These are phyloP conservation scores for Drosophila kanapiae DNA, from an alignment of 1,140 invertebrate genomes.

Conservation along the genomic window DNA sequence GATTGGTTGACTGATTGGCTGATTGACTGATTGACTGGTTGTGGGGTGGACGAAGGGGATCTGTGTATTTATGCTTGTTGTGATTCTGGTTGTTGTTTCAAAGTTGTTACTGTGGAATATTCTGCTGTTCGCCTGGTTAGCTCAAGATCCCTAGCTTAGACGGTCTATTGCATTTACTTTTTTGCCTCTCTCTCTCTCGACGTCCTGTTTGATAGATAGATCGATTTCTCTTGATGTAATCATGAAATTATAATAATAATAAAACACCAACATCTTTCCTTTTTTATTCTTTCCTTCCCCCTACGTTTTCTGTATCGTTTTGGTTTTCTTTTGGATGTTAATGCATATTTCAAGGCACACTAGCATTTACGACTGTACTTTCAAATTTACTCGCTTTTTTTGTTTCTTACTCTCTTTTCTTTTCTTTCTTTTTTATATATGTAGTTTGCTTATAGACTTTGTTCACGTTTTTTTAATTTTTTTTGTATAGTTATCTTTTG, in stretches of 20 bases:
- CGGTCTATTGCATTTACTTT: conserved; percentile 51
- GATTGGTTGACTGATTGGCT: conserved; percentile 40
- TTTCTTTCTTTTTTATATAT: background rate
- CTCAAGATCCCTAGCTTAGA: conserved; percentile 40
- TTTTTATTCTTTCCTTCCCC: conserved; percentile 25
- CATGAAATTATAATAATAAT: conserved; percentile 47
- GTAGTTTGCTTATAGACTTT: conserved; percentile 38
- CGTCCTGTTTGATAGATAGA: conserved; percentile 3
- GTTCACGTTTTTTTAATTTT: conserved; percentile 4
- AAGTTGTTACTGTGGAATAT: conserved; percentile 34
- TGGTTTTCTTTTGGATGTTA: conserved; percentile 59
- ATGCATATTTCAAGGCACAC: conserved; percentile 84
- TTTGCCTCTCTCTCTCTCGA: conserved; percentile 16
- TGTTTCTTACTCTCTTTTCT: conserved; percentile 45
- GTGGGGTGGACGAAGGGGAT: conserved; percentile 42
- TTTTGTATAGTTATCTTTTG: conserved; percentile 52
- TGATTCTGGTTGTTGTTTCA: conserved; percentile 55
- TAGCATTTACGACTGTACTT: conserved; percentile 82
- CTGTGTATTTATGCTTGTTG: conserved; percentile 77
- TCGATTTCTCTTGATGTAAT: conserved; percentile 24
- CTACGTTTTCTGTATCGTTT: conserved; percentile 35
- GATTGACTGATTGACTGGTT: conserved; percentile 38
- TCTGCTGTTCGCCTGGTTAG: conserved; percentile 35
- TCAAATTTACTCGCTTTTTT: conserved; percentile 60
- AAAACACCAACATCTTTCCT: conserved; percentile 50